Conservation (phyloP, 2,797 vertebrate species). For the Tamandua tetradactyla region DNA sequence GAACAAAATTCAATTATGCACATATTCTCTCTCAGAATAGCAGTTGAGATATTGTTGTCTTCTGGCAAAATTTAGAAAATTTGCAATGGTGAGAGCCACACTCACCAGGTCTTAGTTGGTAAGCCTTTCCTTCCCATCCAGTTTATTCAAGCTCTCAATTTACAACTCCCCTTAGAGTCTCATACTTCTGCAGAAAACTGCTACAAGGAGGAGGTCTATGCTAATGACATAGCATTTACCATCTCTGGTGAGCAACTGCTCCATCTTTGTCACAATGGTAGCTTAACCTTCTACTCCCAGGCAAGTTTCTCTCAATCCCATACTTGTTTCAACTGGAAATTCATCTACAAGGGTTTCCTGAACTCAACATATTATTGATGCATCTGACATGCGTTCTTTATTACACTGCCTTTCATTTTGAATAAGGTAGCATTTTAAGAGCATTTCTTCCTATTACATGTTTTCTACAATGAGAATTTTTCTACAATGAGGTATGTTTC, state of each 20-base stretch:
- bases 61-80: conserved; percentile 46
- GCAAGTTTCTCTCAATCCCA: background rate
- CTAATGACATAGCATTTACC: background rate
- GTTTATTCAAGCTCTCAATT: conserved; percentile 13
- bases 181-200: background rate
- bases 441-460: background rate
- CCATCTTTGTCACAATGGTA: background rate
- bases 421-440: background rate
- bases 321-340: background rate
- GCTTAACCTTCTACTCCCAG: background rate
- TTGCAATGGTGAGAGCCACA: background rate
- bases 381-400: background rate
- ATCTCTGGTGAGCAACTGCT: background rate
- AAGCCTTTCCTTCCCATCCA: background rate
- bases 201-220: background rate
- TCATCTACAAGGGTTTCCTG: background rate
- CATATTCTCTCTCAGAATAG: background rate
- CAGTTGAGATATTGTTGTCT: conserved; percentile 4
- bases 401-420: background rate
- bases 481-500: background rate
- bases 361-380: background rate
- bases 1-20: background rate
- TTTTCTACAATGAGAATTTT: background rate
- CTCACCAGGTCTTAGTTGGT: background rate
- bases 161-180: background rate